Conservation (phyloP, 2,113 vertebrate species). For the Trinectes maculatus region DNA sequence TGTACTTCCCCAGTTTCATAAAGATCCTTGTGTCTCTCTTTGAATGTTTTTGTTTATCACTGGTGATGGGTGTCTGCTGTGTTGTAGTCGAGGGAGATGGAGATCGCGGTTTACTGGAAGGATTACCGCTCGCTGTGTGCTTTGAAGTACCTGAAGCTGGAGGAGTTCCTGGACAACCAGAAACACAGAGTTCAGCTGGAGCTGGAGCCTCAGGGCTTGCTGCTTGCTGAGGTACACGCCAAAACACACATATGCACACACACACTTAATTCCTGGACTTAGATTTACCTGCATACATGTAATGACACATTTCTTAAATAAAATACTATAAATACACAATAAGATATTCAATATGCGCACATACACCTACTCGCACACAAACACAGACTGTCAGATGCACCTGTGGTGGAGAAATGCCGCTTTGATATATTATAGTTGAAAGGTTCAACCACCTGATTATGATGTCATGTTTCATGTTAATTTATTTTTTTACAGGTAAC, state of each 20-base stretch:
- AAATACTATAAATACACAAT: slow-evolving; percentile 48
- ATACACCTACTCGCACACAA: slow-evolving; percentile 23
- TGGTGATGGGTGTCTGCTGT: slow-evolving; percentile 12
- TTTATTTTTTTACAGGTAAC: slow-evolving; percentile 82
- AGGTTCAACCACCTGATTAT: slow-evolving; percentile 6
- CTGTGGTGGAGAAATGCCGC: slow-evolving; percentile 32
- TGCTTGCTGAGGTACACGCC: slow-evolving; percentile 87
- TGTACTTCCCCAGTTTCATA: neutral
- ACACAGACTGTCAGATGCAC: slow-evolving; percentile 39
- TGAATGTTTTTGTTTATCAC: neutral
- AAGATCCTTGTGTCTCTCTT: neutral
- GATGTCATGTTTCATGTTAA: neutral
- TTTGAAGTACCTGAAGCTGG: slow-evolving; percentile 91
- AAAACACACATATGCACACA: neutral
- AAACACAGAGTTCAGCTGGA: slow-evolving; percentile 89
- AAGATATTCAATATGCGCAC: slow-evolving; percentile 18
- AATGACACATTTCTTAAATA: neutral
- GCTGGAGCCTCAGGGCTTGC: slow-evolving; percentile 89
- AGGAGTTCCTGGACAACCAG: slow-evolving; percentile 93
- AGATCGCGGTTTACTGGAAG: slow-evolving; percentile 90
- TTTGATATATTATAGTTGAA: slow-evolving; percentile 52
- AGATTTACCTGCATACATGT: neutral
- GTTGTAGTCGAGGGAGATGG: slow-evolving; percentile 87
- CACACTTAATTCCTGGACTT: slow-evolving; percentile 1
- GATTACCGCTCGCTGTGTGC: slow-evolving; percentile 91